A percentile compares a stretch with the other conserved stretches of the same genome.
These are phyloP conservation scores for Lasioglossum morio DNA, from an alignment of 2,888 invertebrate species.

Conservation along the genomic window DNA sequence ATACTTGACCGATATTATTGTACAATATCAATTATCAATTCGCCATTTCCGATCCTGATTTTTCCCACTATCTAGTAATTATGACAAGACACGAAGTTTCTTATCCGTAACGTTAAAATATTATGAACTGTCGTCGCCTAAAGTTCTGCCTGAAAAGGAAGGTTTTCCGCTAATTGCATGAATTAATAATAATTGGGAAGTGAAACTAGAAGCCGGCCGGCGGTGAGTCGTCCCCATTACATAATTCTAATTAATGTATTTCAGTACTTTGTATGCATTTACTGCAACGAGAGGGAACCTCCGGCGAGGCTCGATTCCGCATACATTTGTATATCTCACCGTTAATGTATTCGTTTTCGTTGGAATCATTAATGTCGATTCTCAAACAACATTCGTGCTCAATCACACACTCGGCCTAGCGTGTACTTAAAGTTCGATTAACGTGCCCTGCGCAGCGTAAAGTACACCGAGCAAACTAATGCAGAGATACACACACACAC, in stretches of 20 bases:
- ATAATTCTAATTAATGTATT: constrained; percentile 7
- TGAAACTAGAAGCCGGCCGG: not conserved
- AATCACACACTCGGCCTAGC: constrained; percentile 60
- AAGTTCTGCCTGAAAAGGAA: too few species aligned
- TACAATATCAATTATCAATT: too few species aligned
- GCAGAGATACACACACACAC: constrained; percentile 64
- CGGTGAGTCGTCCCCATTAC: not conserved
- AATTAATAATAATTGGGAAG: not conserved
- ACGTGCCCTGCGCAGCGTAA: constrained; percentile 61
- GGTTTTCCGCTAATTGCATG: not conserved
- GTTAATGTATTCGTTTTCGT: constrained; percentile 54
- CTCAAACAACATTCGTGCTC: constrained; percentile 48
- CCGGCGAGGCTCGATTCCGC: constrained; percentile 4
- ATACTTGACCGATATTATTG: too few species aligned
- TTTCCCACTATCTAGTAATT: too few species aligned
- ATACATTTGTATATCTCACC: constrained; percentile 45
- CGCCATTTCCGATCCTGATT: too few species aligned
- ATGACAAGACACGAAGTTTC: too few species aligned
- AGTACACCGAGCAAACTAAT: constrained; percentile 59
- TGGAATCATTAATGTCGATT: constrained; percentile 53
- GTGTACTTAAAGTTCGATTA: constrained; percentile 71
- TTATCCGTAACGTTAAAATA: too few species aligned
- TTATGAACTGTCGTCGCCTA: too few species aligned
- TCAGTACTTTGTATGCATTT: not conserved
- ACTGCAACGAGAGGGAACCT: not conserved